Conservation (phyloP, 1,140 invertebrate species). For the Saccostrea echinata region DNA sequence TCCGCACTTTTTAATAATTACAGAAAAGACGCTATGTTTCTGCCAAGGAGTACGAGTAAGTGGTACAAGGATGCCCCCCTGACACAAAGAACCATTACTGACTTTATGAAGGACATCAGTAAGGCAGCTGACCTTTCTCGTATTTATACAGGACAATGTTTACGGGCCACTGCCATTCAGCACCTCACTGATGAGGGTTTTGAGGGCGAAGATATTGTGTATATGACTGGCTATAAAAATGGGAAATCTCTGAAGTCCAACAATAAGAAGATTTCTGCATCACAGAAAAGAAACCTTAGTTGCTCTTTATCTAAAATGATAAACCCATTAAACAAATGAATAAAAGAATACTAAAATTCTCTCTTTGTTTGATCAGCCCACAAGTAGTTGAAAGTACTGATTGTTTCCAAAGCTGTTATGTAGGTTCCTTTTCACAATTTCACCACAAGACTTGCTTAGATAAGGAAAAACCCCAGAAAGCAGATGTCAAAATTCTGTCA, state of each 20-base stretch:
- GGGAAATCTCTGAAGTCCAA: conserved; percentile 12
- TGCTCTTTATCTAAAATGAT: neutral
- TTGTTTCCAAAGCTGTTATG: no score
- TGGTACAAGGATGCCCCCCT: conserved; percentile 37
- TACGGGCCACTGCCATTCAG: conserved; percentile 44
- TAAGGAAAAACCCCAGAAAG: no score
- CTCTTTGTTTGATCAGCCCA: no score
- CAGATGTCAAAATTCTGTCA: no score
- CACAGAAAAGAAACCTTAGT: conserved; percentile 5
- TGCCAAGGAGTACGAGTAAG: neutral
- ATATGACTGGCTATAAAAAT: conserved; percentile 41
- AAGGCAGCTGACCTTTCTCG: neutral
- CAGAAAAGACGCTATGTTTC: neutral
- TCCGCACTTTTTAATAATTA: conserved; percentile 43
- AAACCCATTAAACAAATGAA: no score
- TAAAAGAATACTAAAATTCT: no score
- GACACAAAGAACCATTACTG: neutral
- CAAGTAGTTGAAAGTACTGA: no score
- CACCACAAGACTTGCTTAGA: no score
- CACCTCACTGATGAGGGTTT: conserved; percentile 39
- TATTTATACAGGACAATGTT: conserved; percentile 22
- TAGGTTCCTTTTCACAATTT: no score
- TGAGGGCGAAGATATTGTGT: conserved; percentile 49
- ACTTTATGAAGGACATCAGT: conserved; percentile 46
- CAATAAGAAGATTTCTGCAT: neutral